phyloP scores from a whole-genome alignment of 2,797 vertebrate genomes.

The Sebastes elongatus region DNA sequence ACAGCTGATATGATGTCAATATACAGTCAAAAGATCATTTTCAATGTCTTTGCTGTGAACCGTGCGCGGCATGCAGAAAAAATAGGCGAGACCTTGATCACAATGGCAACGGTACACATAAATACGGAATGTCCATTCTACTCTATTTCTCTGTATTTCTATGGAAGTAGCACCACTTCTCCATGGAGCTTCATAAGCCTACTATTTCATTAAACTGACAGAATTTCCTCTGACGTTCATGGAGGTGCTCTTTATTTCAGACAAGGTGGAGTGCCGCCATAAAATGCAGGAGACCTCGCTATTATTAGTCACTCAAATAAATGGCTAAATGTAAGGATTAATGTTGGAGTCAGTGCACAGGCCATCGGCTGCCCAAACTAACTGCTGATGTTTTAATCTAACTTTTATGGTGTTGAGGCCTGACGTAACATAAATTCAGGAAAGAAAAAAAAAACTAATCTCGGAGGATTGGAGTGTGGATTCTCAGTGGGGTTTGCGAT shows the following conservation, averaged over 20 bases:
- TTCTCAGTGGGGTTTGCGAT: background rate
- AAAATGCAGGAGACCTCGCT: background rate
- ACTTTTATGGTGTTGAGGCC: background rate
- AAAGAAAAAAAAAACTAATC: background rate
- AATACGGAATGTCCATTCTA: too few species aligned
- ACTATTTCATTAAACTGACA: background rate
- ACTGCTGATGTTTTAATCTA: background rate
- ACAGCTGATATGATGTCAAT: too few species aligned
- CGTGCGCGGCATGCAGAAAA: fast-evolving
- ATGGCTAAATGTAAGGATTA: background rate
- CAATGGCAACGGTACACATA: too few species aligned
- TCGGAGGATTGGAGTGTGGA: background rate
- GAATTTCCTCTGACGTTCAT: background rate
- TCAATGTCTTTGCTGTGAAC: too few species aligned
- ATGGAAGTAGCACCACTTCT: background rate
- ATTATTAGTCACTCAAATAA: background rate
- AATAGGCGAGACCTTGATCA: too few species aligned
- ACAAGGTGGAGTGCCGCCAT: background rate
- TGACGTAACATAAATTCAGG: background rate
- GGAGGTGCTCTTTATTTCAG: background rate
- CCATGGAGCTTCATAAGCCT: background rate
- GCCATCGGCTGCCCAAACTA: background rate
- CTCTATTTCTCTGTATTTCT: too few species aligned
- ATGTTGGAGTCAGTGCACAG: background rate
- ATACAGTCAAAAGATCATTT: too few species aligned